phyloP scores from a whole-genome alignment of 2,113 vertebrate species.

The Cyprinodon brontotheroides region DNA sequence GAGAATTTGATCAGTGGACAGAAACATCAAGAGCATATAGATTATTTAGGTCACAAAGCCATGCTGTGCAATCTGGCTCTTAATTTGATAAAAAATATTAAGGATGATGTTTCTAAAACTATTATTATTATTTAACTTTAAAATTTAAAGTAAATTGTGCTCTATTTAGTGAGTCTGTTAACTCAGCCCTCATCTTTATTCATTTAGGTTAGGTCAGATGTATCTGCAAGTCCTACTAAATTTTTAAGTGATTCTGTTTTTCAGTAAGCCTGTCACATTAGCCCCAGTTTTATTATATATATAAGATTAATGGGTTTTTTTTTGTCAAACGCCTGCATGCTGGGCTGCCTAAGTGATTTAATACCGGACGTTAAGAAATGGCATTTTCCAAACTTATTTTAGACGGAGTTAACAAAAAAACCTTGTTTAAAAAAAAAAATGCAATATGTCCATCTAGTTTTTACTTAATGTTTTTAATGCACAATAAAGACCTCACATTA shows the following conservation, averaged over 20 bases:
- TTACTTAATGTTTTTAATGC: background rate
- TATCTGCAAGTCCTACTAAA: background rate
- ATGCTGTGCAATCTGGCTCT: background rate
- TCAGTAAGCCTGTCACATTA: no score
- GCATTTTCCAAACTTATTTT: background rate
- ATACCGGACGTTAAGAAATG: background rate
- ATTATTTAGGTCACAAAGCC: background rate
- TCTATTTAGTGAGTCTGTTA: background rate
- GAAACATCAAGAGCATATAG: background rate
- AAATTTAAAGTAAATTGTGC: background rate
- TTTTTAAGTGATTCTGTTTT: background rate
- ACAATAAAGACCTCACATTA: background rate
- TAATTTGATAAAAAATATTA: background rate
- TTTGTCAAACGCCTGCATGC: background rate
- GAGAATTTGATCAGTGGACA: no score
- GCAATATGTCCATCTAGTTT: background rate
- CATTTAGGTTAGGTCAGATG: background rate
- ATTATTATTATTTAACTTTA: background rate
- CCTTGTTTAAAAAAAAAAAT: background rate
- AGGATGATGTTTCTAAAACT: background rate
- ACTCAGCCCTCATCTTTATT: background rate
- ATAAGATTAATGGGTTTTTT: no score
- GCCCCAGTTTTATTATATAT: no score
- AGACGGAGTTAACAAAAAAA: background rate
- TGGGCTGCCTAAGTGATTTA: background rate